Percentiles rank a stretch among this genome's conserved stretches.
Conservation (phyloP, 2,797 vertebrate species). For the Onychomys torridus region DNA sequence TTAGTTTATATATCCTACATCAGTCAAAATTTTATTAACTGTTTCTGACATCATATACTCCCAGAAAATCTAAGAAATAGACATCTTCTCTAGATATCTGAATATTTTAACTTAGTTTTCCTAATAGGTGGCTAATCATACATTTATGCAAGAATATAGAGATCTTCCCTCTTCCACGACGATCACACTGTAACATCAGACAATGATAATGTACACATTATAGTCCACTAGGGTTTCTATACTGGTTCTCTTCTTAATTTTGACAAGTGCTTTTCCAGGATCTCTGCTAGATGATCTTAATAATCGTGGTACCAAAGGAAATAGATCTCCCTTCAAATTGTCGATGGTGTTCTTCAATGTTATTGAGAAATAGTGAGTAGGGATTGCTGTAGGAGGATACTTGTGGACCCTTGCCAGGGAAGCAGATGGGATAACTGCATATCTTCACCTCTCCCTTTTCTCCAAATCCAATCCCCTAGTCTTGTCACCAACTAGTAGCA, state of each 20-base stretch:
- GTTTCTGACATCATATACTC: conserved; percentile 44
- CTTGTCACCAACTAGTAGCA: no score
- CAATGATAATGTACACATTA: not conserved
- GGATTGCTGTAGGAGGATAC: not conserved
- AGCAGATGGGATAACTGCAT: not conserved
- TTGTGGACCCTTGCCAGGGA: not conserved
- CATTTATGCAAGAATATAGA: not conserved
- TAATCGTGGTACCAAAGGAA: not conserved
- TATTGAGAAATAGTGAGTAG: not conserved
- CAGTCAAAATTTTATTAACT: conserved; percentile 50
- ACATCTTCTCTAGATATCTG: not conserved
- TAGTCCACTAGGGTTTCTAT: not conserved
- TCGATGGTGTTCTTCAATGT: not conserved
- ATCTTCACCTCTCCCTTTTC: not conserved
- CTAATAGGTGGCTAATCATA: not conserved
- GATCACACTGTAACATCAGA: not conserved
- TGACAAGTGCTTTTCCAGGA: not conserved
- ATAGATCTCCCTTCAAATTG: not conserved
- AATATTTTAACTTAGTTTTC: conserved; percentile 31
- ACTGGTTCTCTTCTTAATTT: not conserved
- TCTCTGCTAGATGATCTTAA: not conserved
- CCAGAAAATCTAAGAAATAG: not conserved
- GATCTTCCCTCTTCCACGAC: not conserved
- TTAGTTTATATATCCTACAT: not conserved
- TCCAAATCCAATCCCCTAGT: not conserved